Conservation (phyloP, 2,797 vertebrate species). For the Basileuterus tristriatus region DNA sequence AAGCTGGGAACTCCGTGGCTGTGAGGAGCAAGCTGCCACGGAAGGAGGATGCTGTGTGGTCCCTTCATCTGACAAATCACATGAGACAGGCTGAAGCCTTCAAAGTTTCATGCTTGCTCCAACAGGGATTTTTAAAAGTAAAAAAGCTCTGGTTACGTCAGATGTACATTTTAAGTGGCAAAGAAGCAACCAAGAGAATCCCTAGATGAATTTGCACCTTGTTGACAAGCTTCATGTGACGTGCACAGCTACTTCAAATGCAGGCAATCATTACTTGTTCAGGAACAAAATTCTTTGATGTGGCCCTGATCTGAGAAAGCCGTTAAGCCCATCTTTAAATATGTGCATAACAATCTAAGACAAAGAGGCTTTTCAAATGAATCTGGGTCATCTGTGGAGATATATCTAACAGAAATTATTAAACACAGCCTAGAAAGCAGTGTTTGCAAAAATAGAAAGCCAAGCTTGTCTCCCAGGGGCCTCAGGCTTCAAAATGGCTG, state of each 20-base stretch:
- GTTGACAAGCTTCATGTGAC: background rate
- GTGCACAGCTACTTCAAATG: background rate
- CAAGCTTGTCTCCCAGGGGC: background rate
- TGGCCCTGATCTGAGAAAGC: conserved; percentile 24
- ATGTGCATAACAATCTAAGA: conserved; percentile 40
- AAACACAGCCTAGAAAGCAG: background rate
- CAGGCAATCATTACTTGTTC: background rate
- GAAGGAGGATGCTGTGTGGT: background rate
- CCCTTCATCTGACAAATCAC: background rate
- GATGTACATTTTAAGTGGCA: background rate
- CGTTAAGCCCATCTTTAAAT: conserved; percentile 33
- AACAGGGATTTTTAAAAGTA: background rate
- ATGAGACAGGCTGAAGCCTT: background rate
- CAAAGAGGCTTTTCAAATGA: conserved; percentile 34
- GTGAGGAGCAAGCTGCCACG: background rate
- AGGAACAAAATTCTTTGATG: conserved; percentile 18
- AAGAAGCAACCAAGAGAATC: conserved; percentile 27
- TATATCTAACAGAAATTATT: conserved; percentile 19
- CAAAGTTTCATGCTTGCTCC: background rate
- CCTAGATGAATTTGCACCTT: background rate
- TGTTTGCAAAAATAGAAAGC: background rate
- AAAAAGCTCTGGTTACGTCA: background rate
- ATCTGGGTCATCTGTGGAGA: conserved; percentile 41
- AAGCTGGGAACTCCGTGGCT: conserved; percentile 11
- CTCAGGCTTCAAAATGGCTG: conserved; percentile 13